Evolutionary conservation across 2,888 invertebrate species (phyloP).

Genomic region (Drosophila niveifrons): DNA sequence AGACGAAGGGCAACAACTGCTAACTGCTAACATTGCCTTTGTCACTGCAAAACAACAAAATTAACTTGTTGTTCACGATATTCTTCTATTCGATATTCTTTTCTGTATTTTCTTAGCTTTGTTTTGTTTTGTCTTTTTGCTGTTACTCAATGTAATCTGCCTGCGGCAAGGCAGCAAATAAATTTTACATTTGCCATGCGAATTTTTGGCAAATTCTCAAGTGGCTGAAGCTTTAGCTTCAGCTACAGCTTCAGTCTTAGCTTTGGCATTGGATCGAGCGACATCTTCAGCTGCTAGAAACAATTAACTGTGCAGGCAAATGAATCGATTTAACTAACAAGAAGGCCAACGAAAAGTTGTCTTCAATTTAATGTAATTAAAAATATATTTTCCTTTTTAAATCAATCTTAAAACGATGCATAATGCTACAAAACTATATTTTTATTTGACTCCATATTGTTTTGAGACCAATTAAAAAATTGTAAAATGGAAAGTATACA

Average conservation of each 20-base stretch:
- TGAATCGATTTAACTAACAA: conserved; percentile 6
- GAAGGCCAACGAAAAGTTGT: not conserved
- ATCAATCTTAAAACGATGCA: too few species aligned
- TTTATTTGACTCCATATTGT: too few species aligned
- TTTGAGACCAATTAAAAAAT: too few species aligned
- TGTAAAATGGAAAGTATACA: too few species aligned
- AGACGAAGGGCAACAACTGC: conserved; percentile 7
- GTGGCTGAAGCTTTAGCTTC: conserved; percentile 20
- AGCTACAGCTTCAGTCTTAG: not conserved
- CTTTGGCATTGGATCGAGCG: not conserved
- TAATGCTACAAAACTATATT: too few species aligned
- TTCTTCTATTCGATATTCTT: not conserved
- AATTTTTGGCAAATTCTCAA: conserved; percentile 42
- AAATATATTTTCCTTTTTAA: too few species aligned
- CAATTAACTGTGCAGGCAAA: conserved; percentile 30
- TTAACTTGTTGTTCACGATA: conserved; percentile 9
- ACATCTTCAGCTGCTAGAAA: conserved; percentile 1
- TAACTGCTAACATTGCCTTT: conserved; percentile 22
- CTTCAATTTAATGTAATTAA: too few species aligned
- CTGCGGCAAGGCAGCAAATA: conserved; percentile 40
- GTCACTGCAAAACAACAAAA: conserved; percentile 22
- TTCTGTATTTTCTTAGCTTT: not conserved
- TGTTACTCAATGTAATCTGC: conserved; percentile 43
- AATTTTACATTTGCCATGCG: conserved; percentile 40
- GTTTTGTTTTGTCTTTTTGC: conserved; percentile 1